Base-by-base conservation (phyloP, 2,888 invertebrate species). In the Agrochola lychnidis region DNA sequence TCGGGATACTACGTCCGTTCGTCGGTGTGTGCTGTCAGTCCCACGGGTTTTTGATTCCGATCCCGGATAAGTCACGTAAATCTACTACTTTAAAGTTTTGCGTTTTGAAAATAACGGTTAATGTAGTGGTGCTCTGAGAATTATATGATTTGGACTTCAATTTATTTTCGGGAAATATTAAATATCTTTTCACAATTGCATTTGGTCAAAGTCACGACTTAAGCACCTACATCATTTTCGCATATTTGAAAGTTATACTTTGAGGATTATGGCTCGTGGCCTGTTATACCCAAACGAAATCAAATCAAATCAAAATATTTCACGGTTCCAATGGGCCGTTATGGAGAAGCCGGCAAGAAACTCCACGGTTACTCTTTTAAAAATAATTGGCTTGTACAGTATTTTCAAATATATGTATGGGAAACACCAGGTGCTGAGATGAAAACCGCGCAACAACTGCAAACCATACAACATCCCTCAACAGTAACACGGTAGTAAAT, bases 41-140 rank as follows among this genome's bases (percentile, higher is more conserved):
- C 86, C 86, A 53, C 45, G 84, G 79, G 84, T 63, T 81, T 75
- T 81, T 73, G 53, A 73, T 79, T 81, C 79, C 74, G 77, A 82
- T 79, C 75, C 75, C 73, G 81, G 72, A 68, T 74, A 78, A 75
- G 84, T 84, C 83, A 83, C 83, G 83, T 83, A 73, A 62, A 66
- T 78, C 30, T 61, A 72, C 61, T 72, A 62, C 67, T 78, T 59
- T 74, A 66, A 70, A 57, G 74, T 70, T 70, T 77, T 84, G 61
- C 73, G 48, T 67, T 79, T 84, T 69, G 12, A 73, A 81, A 63
- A 64, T 64, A 77, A 83, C 63, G n/a, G 53, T 36, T 66, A 71
- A 70, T 70, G 42, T 51, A 71, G 57, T 73, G 62, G 45, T 40
- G 36, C n/a, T 72, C 9, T 45, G n/a, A 80, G 64, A 57, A 61